Evolutionary conservation across 1,140 invertebrate species (phyloP).

Genomic region (Conus betulinus): DNA sequence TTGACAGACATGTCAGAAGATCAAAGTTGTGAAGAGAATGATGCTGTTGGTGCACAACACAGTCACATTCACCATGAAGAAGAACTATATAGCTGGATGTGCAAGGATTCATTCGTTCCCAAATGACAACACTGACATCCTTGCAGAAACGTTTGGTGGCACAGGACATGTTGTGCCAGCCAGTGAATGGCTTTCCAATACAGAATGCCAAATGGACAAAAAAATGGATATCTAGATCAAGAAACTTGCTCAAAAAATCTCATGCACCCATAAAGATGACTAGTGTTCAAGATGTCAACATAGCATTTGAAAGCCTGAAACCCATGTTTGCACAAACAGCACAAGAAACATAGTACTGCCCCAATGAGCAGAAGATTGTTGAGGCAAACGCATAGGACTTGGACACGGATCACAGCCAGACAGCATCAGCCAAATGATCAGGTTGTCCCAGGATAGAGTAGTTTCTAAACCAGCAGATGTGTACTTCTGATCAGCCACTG

Average conservation of each 20-base stretch:
- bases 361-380: background rate
- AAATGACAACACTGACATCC: background rate
- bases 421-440: background rate
- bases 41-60: too few relatives aligned
- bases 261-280: too few relatives aligned
- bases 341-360: background rate
- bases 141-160: background rate
- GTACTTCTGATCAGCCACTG: too few relatives aligned
- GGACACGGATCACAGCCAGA: background rate
- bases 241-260: too few relatives aligned
- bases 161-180: background rate
- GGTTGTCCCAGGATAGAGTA: background rate
- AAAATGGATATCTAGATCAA: too few relatives aligned
- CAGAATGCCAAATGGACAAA: background rate
- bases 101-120: too few relatives aligned
- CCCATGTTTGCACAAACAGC: background rate
- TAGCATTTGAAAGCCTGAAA: too few relatives aligned
- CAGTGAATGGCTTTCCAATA: background rate
- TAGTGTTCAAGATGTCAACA: too few relatives aligned
- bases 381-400: background rate
- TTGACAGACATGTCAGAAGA: too few relatives aligned
- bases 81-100: too few relatives aligned
- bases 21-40: too few relatives aligned
- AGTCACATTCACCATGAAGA: too few relatives aligned
- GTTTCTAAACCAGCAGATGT: background rate